A percentile compares a stretch with the other conserved stretches of the same genome.
These are phyloP conservation scores for Palythoa caribaeorum DNA, from an alignment of 92 coral and sea anemone species.

Conservation along the genomic window DNA sequence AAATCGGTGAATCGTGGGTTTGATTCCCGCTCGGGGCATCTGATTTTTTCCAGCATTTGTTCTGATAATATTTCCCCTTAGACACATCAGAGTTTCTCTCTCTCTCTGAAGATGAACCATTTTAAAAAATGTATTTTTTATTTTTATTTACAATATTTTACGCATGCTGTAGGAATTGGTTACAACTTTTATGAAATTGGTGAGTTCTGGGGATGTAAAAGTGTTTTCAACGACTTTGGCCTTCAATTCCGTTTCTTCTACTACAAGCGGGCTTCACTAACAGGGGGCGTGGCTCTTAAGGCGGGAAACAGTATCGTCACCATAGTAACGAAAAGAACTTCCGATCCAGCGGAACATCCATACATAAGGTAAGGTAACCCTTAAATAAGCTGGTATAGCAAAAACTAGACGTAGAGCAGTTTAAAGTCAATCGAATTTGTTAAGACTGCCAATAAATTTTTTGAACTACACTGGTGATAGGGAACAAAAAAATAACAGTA, in stretches of 20 bases:
- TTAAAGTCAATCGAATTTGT: no score
- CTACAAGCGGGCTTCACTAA: constrained; percentile 81
- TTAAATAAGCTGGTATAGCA: no score
- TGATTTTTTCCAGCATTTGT: no score
- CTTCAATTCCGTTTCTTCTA: constrained; percentile 79
- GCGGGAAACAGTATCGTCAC: constrained; percentile 71
- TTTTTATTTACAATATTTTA: not conserved
- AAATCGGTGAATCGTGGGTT: no score
- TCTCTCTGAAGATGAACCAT: not conserved
- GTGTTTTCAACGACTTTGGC: constrained; percentile 73
- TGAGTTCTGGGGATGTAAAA: constrained; percentile 87
- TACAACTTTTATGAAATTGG: constrained; percentile 84
- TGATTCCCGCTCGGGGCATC: no score
- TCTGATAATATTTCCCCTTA: no score
- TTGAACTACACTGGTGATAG: no score
- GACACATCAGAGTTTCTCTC: no score
- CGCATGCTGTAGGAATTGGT: constrained; percentile 56
- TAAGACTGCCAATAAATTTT: no score
- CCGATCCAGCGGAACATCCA: constrained; percentile 58
- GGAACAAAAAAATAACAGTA: no score
- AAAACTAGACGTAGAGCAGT: no score
- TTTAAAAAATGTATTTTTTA: no score
- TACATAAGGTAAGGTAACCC: constrained; percentile 7
- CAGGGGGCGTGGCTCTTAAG: constrained; percentile 77
- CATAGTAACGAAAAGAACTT: constrained; percentile 58